Evolutionary conservation across 2,888 invertebrate species (phyloP).

Genomic region (Minunthozetes semirufus): DNA sequence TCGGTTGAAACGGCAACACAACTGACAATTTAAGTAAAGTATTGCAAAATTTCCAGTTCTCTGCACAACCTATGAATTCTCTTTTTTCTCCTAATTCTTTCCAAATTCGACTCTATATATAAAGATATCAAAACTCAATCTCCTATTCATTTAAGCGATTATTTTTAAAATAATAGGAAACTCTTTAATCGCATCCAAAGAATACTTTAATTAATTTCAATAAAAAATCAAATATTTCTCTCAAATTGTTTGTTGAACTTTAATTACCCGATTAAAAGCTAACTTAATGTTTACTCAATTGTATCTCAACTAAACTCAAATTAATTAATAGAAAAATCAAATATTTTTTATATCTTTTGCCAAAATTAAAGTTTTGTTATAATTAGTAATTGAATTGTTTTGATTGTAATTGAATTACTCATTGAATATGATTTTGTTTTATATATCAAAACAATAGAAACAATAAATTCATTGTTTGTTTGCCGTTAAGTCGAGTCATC

Average conservation of each 20-base stretch:
- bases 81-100: background rate
- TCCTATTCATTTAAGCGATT: background rate
- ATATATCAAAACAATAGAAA: background rate
- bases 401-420: background rate
- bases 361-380: no score
- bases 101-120: background rate
- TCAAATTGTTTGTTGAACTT: background rate
- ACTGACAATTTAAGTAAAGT: background rate
- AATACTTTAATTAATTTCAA: background rate
- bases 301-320: no score
- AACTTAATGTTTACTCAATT: no score
- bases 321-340: no score
- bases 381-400: no score
- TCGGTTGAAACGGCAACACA: background rate
- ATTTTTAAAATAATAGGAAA: background rate
- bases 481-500: background rate
- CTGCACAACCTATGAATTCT: background rate
- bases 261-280: background rate
- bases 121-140: constrained; percentile 13
- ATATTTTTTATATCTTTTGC: no score
- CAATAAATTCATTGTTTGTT: background rate
- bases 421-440: background rate
- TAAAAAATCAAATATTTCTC: background rate
- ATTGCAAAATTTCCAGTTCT: background rate
- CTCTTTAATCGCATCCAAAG: background rate